Conservation (phyloP, 2,888 invertebrate genomes). For the Stegana nigrithorax region DNA sequence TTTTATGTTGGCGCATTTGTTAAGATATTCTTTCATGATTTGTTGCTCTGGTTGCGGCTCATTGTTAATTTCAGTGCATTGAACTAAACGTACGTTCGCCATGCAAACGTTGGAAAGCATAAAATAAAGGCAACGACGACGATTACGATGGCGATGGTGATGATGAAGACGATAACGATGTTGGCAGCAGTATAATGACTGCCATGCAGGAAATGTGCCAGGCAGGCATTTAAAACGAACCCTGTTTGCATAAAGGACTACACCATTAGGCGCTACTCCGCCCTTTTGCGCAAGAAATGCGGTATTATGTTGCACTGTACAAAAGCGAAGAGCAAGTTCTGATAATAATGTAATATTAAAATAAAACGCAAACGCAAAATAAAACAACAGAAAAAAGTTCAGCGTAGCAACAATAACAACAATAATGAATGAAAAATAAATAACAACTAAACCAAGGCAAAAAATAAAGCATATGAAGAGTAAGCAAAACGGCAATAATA, state of each 20-base stretch:
- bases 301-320: too few species aligned
- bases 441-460: neutral
- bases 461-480: neutral
- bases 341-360: too few species aligned
- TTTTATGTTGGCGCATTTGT: constrained; percentile 15
- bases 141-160: constrained; percentile 42
- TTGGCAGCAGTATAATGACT: neutral
- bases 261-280: neutral
- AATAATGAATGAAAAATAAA: neutral
- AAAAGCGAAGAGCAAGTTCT: too few species aligned
- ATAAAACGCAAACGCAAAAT: neutral
- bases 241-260: constrained; percentile 10
- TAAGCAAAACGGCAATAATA: neutral
- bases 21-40: constrained; percentile 44
- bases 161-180: neutral
- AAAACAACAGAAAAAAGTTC: neutral
- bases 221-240: constrained; percentile 15
- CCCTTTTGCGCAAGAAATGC: neutral
- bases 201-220: neutral
- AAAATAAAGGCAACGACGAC: too few species aligned
- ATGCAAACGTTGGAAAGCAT: too few species aligned
- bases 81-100: constrained; percentile 38
- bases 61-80: constrained; percentile 54
- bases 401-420: neutral
- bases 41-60: neutral